Base-by-base conservation (phyloP, 2,888 invertebrate genomes). In the Malacosoma neustria region DNA sequence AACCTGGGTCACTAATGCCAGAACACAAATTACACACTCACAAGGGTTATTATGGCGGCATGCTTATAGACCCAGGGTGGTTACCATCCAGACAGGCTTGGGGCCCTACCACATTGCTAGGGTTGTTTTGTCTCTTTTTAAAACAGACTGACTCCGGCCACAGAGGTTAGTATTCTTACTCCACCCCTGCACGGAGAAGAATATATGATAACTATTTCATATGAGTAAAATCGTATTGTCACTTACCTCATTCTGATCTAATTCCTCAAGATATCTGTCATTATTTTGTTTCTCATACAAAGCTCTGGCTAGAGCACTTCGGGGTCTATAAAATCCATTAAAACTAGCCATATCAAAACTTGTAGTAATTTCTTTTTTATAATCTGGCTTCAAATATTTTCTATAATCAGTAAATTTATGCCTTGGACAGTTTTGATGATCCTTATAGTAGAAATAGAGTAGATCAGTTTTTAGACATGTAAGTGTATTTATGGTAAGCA, bases 261-360 rank as follows among this genome's bases (percentile, higher is more conserved):
- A 87, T 34, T 87, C 84, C 52, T 88, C 87, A 13, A 93, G 81
- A 49, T 89, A 87, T 60, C 90, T 88, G 70, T 93, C 93, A 57
- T 90, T 90, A 48, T 88, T 76, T 55, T 92, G 91, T 68, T 92
- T 92, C 54, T 92, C 90, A 77, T 91, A 92, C 35, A 93, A 72
- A 33, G 92, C 88, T 57, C 92, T 82, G 36, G 93, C 92, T 45
- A 93, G 76, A 36, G 91, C 89, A 49, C 92, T 91, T 57, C 92
- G 87, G 34, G 92, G 92, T 46, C 90, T 82, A 67, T 90, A 91
- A 34, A 82, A 72, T 44, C 82, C 79, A 55, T 75, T 75, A 33
- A 69, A 57, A 51, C 59, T 69, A 39, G 75, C 57, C 81, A 82
- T 82, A 11, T 62, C 56, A 47, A 50, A 12, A 29, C 45, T 42